Evolutionary conservation across 2,888 invertebrate genomes (phyloP).

Genomic region (Hirtodrosophila histrioides): DNA sequence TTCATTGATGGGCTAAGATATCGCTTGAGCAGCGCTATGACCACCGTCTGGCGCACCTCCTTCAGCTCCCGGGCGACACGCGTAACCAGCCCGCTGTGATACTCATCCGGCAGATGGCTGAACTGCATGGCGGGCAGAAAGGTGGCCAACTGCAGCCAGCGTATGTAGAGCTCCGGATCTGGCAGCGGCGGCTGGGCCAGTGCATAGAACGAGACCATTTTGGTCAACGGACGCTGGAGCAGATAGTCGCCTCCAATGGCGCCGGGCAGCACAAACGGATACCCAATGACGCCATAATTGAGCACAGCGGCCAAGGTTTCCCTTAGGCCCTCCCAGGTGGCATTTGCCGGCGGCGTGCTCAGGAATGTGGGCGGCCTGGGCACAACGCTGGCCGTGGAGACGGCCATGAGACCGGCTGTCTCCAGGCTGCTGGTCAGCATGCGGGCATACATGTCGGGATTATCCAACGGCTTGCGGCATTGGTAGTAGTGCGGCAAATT

Average conservation of each 20-base stretch:
- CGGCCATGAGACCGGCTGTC: conserved; percentile 88
- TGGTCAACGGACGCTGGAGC: conserved; percentile 85
- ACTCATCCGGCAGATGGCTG: conserved; percentile 94
- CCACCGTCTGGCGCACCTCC: conserved; percentile 89
- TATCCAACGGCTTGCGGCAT: conserved; percentile 89
- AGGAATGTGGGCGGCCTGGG: conserved; percentile 95
- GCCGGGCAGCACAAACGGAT: conserved; percentile 96
- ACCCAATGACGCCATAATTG: conserved; percentile 95
- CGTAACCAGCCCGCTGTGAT: conserved; percentile 90
- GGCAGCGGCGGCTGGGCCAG: conserved; percentile 87
- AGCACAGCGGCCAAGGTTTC: conserved; percentile 94
- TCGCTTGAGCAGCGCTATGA: conserved; percentile 90
- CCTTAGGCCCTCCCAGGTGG: conserved; percentile 93
- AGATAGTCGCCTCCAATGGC: conserved; percentile 96
- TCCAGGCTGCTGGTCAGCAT: conserved; percentile 86
- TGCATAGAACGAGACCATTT: conserved; percentile 85
- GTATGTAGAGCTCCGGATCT: conserved; percentile 92
- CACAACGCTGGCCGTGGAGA: conserved; percentile 92
- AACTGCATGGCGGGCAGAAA: conserved; percentile 97
- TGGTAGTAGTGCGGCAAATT: conserved; percentile 95
- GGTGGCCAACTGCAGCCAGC: conserved; percentile 95
- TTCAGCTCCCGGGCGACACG: conserved; percentile 91
- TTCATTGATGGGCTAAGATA: conserved; percentile 92
- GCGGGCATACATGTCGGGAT: conserved; percentile 93
- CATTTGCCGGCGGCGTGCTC: conserved; percentile 92